Percentiles rank a stretch among this genome's conserved stretches.
Conservation (phyloP, 2,888 invertebrate genomes). For the Macropis europaea region DNA sequence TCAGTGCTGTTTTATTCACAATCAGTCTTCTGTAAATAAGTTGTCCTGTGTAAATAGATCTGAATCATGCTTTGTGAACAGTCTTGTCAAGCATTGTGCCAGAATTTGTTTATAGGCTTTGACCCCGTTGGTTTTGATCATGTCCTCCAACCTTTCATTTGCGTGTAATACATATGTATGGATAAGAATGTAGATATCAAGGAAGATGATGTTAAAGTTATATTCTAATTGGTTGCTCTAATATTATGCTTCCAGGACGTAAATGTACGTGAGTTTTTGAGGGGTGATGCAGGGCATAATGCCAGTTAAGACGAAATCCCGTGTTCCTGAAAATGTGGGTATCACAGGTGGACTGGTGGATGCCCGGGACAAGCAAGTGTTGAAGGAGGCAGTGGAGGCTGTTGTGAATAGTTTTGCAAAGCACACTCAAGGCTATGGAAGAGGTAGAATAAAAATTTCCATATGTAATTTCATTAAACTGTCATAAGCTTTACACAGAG, state of each 20-base stretch:
- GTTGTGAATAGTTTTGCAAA: conserved; percentile 88
- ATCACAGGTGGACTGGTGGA: conserved; percentile 80
- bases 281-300: conserved; percentile 77
- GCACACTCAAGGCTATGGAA: conserved; percentile 86
- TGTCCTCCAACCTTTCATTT: no score
- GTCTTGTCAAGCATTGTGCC: no score
- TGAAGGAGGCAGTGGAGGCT: conserved; percentile 87
- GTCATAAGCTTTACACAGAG: not conserved
- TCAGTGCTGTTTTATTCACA: no score
- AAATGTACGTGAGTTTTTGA: conserved; percentile 67
- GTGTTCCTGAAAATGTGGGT: conserved; percentile 77
- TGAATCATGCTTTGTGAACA: no score
- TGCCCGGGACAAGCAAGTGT: conserved; percentile 82
- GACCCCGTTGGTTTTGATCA: no score
- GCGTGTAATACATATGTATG: no score
- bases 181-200: no score
- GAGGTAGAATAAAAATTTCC: conserved; percentile 80
- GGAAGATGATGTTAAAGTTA: no score
- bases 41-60: no score
- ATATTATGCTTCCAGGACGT: conserved; percentile 60
- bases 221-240: not conserved
- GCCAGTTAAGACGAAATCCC: conserved; percentile 78
- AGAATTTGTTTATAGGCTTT: no score
- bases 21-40: no score
- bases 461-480: not conserved